Evolutionary conservation across 2,888 invertebrate species (phyloP).

Genomic region (Pachymerium ferrugineum): DNA sequence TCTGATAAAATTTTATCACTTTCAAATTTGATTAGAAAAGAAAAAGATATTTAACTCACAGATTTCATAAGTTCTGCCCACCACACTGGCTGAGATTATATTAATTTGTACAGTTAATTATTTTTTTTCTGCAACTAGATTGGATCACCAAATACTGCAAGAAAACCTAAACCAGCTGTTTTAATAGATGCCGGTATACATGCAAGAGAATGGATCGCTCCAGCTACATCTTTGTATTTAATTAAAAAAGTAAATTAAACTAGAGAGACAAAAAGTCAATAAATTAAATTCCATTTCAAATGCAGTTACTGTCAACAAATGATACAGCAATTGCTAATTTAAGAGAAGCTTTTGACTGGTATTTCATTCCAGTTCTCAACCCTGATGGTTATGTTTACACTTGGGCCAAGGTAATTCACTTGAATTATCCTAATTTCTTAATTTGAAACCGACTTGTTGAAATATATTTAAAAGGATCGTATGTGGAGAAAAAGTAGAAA

Average conservation of each 20-base stretch:
- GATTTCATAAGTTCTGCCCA: too few species aligned
- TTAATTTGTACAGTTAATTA: neutral
- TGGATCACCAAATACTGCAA: slow-evolving; percentile 40
- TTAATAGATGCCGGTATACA: slow-evolving; percentile 81
- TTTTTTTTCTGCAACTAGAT: neutral
- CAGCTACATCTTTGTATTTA: slow-evolving; percentile 62
- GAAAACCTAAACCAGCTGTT: slow-evolving; percentile 59
- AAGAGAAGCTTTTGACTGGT: slow-evolving; percentile 40
- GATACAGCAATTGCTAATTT: slow-evolving; percentile 37
- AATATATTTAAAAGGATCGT: neutral
- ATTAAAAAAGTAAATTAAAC: slow-evolving; percentile 48
- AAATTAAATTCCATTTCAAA: neutral
- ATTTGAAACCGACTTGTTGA: neutral
- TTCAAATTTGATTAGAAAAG: too few species aligned
- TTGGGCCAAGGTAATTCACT: slow-evolving; percentile 38
- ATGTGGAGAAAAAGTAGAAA: neutral
- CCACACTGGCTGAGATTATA: too few species aligned
- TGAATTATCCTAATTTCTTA: neutral
- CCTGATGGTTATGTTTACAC: slow-evolving; percentile 44
- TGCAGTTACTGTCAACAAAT: neutral
- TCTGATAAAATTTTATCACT: too few species aligned
- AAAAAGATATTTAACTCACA: too few species aligned
- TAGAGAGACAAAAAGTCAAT: neutral
- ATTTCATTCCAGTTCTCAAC: slow-evolving; percentile 42
- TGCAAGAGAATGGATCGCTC: slow-evolving; percentile 75